Conservation (phyloP, 2,888 invertebrate species). For the Parelbella ahira region DNA sequence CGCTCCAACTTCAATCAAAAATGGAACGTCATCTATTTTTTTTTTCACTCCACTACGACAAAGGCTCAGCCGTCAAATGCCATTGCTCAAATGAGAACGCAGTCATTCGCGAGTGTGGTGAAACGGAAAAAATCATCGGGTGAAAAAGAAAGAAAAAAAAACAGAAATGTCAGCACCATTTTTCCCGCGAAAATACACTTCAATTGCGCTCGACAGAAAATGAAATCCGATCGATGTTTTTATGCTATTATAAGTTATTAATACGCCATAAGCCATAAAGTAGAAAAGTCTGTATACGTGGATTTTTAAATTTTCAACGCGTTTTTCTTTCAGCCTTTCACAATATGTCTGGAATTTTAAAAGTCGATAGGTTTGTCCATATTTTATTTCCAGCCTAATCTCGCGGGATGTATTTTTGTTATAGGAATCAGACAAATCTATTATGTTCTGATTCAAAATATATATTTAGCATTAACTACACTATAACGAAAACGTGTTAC, state of each 20-base stretch:
- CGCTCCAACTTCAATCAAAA: conserved; percentile 64
- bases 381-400: too few relatives aligned
- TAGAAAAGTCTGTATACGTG: conserved; percentile 16
- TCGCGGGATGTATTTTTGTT: not conserved
- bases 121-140: conserved; percentile 72
- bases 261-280: conserved; percentile 13
- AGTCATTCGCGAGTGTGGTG: conserved; percentile 73
- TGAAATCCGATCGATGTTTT: conserved; percentile 23
- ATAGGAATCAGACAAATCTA: conserved; percentile 3
- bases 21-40: conserved; percentile 59
- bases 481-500: too few relatives aligned
- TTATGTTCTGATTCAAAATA: too few relatives aligned
- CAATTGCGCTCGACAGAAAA: conserved; percentile 33
- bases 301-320: conserved; percentile 5
- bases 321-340: conserved; percentile 3
- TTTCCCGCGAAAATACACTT: conserved; percentile 41
- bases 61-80: conserved; percentile 71
- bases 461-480: too few relatives aligned
- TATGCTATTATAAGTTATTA: conserved; percentile 25
- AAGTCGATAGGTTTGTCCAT: too few relatives aligned
- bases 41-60: conserved; percentile 52
- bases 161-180: conserved; percentile 57
- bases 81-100: conserved; percentile 78
- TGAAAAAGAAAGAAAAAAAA: conserved; percentile 35
- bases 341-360: conserved; percentile 23